These are phyloP conservation scores for Apostichopus californicus DNA, from an alignment of 35 echinoderm and acorn worm genomes.

Conservation along the genomic window DNA sequence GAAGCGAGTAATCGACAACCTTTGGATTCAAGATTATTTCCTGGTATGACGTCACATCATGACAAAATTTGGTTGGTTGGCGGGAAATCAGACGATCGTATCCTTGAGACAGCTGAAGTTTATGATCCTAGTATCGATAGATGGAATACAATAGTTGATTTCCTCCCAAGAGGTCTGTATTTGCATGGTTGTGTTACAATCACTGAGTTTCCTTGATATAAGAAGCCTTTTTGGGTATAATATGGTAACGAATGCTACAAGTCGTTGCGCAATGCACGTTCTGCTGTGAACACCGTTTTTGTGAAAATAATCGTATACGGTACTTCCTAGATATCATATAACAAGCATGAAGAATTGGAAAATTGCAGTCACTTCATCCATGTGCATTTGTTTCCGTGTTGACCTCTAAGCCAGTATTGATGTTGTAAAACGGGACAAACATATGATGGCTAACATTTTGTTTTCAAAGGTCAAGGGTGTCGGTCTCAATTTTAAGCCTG, in stretches of 20 bases:
- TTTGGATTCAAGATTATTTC: slow-evolving; percentile 60
- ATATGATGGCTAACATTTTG: no score
- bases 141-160: slow-evolving; percentile 60
- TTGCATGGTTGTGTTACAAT: slow-evolving; percentile 77
- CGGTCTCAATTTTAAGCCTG: no score
- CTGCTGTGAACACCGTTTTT: no score
- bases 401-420: no score
- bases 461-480: no score
- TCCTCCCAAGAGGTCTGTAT: slow-evolving; percentile 59
- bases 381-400: no score
- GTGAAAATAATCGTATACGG: no score
- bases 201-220: background rate
- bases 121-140: slow-evolving; percentile 61
- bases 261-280: no score
- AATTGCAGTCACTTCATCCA: background rate
- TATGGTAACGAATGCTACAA: no score
- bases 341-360: background rate
- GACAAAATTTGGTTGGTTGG: slow-evolving; percentile 71
- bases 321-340: no score
- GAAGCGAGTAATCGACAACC: slow-evolving; percentile 36
- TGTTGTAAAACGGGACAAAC: no score
- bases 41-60: slow-evolving; percentile 41
- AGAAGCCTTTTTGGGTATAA: no score
- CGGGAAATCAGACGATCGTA: slow-evolving; percentile 62
- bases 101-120: slow-evolving; percentile 55